phyloP scores from a whole-genome alignment of 2,797 vertebrate genomes.

The Dipus sagitta region DNA sequence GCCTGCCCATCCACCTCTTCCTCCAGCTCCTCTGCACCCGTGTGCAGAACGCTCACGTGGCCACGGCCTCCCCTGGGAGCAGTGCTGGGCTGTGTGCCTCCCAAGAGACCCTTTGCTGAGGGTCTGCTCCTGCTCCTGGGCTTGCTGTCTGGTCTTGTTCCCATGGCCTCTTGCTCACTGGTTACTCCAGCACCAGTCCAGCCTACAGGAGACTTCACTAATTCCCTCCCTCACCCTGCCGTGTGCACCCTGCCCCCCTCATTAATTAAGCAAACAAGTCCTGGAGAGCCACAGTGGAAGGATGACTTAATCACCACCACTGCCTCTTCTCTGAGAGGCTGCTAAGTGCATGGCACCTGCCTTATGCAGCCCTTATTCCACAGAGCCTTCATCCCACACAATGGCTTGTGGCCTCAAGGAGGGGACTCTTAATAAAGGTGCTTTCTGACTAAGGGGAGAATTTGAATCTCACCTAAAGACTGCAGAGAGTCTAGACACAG shows the following conservation, averaged over 20 bases:
- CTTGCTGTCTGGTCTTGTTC: background rate
- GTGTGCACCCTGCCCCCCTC: background rate
- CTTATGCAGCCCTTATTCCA: no score
- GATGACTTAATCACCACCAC: background rate
- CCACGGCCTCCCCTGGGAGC: background rate
- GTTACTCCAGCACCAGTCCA: slow-evolving; percentile 32
- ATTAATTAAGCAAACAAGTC: background rate
- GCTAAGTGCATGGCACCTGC: background rate
- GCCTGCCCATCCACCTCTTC: fast-evolving
- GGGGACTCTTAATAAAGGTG: background rate
- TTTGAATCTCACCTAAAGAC: background rate
- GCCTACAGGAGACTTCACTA: background rate
- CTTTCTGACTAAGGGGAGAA: background rate
- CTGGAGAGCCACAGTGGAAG: background rate
- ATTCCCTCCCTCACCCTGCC: background rate
- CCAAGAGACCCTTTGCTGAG: fast-evolving
- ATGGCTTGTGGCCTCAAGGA: background rate
- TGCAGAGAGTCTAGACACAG: background rate
- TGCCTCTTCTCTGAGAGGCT: background rate
- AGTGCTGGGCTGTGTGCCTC: background rate
- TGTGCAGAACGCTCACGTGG: fast-evolving
- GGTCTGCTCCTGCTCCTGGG: background rate
- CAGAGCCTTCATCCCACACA: background rate
- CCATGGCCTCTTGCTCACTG: background rate
- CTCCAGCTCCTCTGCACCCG: background rate